Percentiles rank a stretch among this genome's conserved stretches.
These are phyloP conservation scores for Brachionus koreanus DNA, from an alignment of 1,140 invertebrate genomes.

Conservation along the genomic window DNA sequence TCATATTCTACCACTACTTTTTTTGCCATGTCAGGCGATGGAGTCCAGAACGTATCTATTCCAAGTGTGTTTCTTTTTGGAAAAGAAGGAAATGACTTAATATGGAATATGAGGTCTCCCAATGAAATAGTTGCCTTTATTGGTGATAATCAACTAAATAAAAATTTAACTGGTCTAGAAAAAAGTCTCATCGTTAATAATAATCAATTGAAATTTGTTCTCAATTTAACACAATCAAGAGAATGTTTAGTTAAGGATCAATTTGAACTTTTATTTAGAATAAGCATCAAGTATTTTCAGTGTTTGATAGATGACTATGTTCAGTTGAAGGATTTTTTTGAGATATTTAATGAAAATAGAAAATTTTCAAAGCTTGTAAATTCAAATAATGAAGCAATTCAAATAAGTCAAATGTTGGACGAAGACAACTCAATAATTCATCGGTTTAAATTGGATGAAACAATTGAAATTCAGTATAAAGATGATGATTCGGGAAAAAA, in stretches of 20 bases:
- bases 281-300: neutral
- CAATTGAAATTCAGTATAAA: conserved; percentile 8
- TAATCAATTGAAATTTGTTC: neutral
- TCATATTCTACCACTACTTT: conserved; percentile 70
- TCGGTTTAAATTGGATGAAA: neutral
- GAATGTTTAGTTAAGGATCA: neutral
- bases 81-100: conserved; percentile 64
- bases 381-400: neutral
- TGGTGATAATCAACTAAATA: neutral
- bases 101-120: neutral
- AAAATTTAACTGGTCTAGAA: neutral
- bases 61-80: conserved; percentile 84
- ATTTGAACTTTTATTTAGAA: neutral
- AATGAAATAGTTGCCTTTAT: neutral
- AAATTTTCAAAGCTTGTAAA: neutral
- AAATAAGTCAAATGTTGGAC: neutral
- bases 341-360: conserved; percentile 1
- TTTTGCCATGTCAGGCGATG: conserved; percentile 94
- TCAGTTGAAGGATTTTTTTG: neutral
- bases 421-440: neutral
- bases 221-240: neutral
- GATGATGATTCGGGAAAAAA: neutral
- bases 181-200: neutral
- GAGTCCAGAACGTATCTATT: conserved; percentile 77
- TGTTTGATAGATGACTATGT: neutral